These are phyloP conservation scores for Rotaria magnacalcarata DNA, from an alignment of 2,888 invertebrate genomes.

Conservation along the genomic window DNA sequence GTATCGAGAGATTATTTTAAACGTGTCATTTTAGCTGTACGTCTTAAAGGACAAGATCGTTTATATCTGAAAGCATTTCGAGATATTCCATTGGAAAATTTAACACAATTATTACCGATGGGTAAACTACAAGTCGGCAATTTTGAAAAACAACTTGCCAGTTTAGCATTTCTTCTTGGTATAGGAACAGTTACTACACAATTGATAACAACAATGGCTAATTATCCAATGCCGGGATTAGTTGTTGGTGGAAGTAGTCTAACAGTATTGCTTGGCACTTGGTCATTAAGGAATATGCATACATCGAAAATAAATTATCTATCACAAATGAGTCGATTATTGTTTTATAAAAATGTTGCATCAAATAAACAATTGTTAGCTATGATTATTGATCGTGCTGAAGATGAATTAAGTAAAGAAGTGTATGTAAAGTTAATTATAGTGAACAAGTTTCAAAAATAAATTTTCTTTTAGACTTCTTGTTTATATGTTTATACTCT, in stretches of 20 bases:
- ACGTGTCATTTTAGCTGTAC: conserved; percentile 55
- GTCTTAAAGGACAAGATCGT: conserved; percentile 55
- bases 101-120: conserved; percentile 56
- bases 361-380: conserved; percentile 56
- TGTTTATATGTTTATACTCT: conserved; percentile 1
- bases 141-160: conserved; percentile 52
- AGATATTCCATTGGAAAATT: conserved; percentile 53
- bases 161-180: conserved; percentile 50
- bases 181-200: conserved; percentile 52
- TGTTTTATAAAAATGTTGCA: conserved; percentile 57
- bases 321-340: conserved; percentile 52
- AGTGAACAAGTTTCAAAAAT: no score
- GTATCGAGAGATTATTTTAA: conserved; percentile 53
- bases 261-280: conserved; percentile 50
- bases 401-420: conserved; percentile 58
- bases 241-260: conserved; percentile 50
- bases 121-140: conserved; percentile 53
- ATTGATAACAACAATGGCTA: conserved; percentile 51
- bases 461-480: conserved; percentile 47
- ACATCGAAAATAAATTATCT: conserved; percentile 53
- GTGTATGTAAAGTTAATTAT: conserved; percentile 51
- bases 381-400: conserved; percentile 55
- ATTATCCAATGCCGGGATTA: conserved; percentile 51
- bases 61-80: conserved; percentile 57
- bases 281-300: conserved; percentile 52